Evolutionary conservation across 2,888 invertebrate genomes (phyloP).

Genomic region (Dioctria linearis): DNA sequence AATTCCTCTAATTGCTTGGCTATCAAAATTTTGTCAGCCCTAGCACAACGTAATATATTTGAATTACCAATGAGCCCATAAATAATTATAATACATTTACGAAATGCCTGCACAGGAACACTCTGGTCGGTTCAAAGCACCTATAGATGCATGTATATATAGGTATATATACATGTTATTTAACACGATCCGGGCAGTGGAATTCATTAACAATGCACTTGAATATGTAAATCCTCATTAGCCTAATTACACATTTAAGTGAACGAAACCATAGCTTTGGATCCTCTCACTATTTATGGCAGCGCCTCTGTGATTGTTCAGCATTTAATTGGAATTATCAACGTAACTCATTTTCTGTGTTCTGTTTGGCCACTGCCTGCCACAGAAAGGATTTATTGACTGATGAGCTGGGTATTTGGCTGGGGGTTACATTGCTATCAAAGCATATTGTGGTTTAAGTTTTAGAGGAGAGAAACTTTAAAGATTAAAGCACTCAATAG

Average conservation of each 20-base stretch:
- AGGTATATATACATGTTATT: too few relatives aligned
- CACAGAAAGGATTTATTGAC: slow-evolving; percentile 42
- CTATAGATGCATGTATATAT: neutral
- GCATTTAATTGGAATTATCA: slow-evolving; percentile 48
- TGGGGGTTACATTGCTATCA: slow-evolving; percentile 35
- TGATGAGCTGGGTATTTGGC: slow-evolving; percentile 39
- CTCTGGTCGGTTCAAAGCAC: neutral
- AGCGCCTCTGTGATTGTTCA: slow-evolving; percentile 35
- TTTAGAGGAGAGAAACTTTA: neutral
- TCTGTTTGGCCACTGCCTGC: slow-evolving; percentile 34
- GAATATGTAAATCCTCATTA: slow-evolving; percentile 50
- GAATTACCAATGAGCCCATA: slow-evolving; percentile 41
- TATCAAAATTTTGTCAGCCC: slow-evolving; percentile 34
- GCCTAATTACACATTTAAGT: slow-evolving; percentile 46
- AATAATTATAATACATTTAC: slow-evolving; percentile 42
- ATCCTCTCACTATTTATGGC: slow-evolving; percentile 36
- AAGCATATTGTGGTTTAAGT: neutral
- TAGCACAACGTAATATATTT: slow-evolving; percentile 28
- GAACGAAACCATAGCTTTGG: slow-evolving; percentile 9
- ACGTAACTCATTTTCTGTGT: slow-evolving; percentile 48
- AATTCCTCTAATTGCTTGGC: slow-evolving; percentile 44
- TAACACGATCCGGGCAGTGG: neutral
- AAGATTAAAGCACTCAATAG: too few relatives aligned
- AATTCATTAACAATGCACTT: slow-evolving; percentile 45
- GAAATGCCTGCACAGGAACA: slow-evolving; percentile 6